Evolutionary conservation across 1,140 invertebrate genomes (phyloP).

Genomic region (Solenopsis invicta): DNA sequence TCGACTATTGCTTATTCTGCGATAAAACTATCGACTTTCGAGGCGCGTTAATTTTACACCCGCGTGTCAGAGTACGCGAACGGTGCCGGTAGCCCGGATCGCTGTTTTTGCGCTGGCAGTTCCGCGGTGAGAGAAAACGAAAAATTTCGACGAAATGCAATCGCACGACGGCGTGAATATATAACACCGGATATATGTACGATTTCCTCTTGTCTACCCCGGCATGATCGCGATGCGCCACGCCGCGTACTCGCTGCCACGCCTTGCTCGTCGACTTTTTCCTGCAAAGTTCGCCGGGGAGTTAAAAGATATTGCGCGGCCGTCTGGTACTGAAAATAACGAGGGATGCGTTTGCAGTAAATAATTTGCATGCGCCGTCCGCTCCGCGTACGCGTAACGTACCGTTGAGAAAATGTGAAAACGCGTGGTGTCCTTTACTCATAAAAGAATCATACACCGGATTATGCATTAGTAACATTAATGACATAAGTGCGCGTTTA

Average conservation of each 20-base stretch:
- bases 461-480: slow-evolving; percentile 9
- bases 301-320: slow-evolving; percentile 56
- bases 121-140: not conserved
- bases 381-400: not conserved
- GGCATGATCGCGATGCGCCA: not conserved
- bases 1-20: slow-evolving; percentile 64
- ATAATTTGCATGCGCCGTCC: slow-evolving; percentile 44
- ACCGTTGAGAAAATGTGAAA: slow-evolving; percentile 41
- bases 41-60: slow-evolving; percentile 53
- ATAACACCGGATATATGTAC: slow-evolving; percentile 7
- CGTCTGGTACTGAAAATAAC: slow-evolving; percentile 51
- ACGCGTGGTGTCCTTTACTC: slow-evolving; percentile 6
- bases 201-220: slow-evolving; percentile 19
- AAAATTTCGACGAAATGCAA: slow-evolving; percentile 55
- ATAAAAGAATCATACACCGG: not conserved
- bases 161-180: slow-evolving; percentile 36
- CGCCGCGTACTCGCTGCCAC: not conserved
- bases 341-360: slow-evolving; percentile 50
- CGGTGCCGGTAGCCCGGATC: not conserved
- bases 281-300: slow-evolving; percentile 56
- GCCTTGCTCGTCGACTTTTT: slow-evolving; percentile 64
- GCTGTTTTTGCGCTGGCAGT: slow-evolving; percentile 31
- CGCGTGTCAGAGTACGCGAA: slow-evolving; percentile 17
- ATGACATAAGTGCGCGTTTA: slow-evolving; percentile 4
- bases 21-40: slow-evolving; percentile 48